phyloP scores from a whole-genome alignment of 35 echinoderm and acorn worm genomes.

The Stichopus chloronotus region DNA sequence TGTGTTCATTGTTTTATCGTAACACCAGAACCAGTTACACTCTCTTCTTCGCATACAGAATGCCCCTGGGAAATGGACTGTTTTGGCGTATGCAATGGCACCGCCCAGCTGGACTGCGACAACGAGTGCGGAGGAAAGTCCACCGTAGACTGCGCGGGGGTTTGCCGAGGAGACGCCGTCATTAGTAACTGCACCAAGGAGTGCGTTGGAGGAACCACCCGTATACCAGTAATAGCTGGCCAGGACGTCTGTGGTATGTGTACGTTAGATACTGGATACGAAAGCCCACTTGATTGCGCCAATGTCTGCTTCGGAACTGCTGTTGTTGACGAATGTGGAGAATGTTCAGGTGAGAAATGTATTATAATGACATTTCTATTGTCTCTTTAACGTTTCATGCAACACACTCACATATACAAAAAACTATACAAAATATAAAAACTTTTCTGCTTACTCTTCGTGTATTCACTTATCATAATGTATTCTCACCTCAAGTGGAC shows the following conservation, averaged over 20 bases:
- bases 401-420: too few species aligned
- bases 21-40: too few species aligned
- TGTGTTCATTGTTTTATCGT: too few species aligned
- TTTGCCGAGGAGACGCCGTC: neutral
- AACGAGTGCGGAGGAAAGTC: neutral
- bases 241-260: neutral
- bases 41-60: neutral
- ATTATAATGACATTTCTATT: too few species aligned
- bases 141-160: neutral
- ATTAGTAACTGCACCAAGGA: neutral
- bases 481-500: too few species aligned
- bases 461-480: too few species aligned
- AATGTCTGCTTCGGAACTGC: neutral
- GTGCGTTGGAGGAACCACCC: conserved; percentile 7
- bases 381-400: neutral
- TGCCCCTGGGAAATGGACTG: neutral
- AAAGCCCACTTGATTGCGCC: neutral
- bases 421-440: too few species aligned
- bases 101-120: neutral
- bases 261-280: neutral
- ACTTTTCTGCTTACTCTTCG: too few species aligned
- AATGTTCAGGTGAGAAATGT: conserved; percentile 32
- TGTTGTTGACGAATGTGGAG: neutral
- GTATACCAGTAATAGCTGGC: neutral
- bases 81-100: conserved; percentile 3